Base-by-base conservation (phyloP, 2,888 invertebrate species). In the Dastarcus helophoroides region DNA sequence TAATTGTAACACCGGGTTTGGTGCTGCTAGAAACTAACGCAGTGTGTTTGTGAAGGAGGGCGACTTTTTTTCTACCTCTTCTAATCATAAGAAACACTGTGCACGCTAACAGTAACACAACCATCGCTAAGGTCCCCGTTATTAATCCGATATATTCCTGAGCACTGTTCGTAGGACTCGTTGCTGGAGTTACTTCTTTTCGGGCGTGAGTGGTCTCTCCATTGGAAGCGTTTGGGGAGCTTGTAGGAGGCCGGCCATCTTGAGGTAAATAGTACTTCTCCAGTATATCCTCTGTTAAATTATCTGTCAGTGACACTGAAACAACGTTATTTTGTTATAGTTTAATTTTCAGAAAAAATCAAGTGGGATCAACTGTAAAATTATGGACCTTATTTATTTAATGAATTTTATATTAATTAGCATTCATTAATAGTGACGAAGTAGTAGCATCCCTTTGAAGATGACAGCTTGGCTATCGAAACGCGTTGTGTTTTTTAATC, bases 101-200 rank as follows among this genome's bases (percentile, higher is more conserved):
- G 49, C 76, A 74, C 14, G 75, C 73, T 34, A 76, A 59, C 12
- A 79, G 62, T 4, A 80, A 60, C 1, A 74, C 72, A 26, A 77
- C 63, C 50, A 79, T 73, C 3, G 76, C 77, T 37, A 79, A 53
- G 0, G 73, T 71, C 1, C 76, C 76, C 19, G 78, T 77, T 10
- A 81, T 69, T 2, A 82, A 59, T 0, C 79, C 71, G 6, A 76
- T 73, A 33, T 75, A 72, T 3, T 60, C 60, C 39, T 68, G 61
- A 6, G 71, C 67, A 41, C 66, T 73, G 64, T 55, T 74, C 45
- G 65, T 75, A 41, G 59, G 73, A 60, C 54, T 75, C 45, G 58
- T 75, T 51, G 56, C 78, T 54, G 56, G 65, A 2, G 74, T 63
- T 0, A 73, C 68, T 30, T 72, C 64, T 44, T 63, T 64, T 58